Evolutionary conservation across 2,888 invertebrate genomes (phyloP), one percentile per base, ranked within the genome.

Genomic region (Agrochola macilenta): DNA sequence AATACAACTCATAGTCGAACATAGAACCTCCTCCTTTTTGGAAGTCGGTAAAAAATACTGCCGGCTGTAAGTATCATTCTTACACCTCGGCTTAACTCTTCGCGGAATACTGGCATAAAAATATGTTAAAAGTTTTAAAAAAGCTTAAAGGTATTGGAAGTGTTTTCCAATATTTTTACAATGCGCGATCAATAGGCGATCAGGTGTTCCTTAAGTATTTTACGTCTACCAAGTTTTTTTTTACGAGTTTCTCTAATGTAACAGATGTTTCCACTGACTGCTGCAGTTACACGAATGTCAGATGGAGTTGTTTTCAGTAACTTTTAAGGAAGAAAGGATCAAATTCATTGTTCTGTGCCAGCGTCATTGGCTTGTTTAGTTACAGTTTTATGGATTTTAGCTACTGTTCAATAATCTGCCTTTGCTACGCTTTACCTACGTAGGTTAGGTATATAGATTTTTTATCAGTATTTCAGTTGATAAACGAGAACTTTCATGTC

Each of bases 231-330:
- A 75, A 79, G 57, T 68, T 66, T 69, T 39, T n/a, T 61, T 49
- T 74, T 46, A 74, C 46, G 60, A 54, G 74, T 12, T 23, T 57
- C 57, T 69, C 14, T 63, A 81, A 81, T 58, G 57, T 57, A 23
- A 35, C 81, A 81, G 81, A 64, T 81, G 79, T 81, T 69, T 43
- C 75, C 68, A 54, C 8, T 74, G 35, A 81, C 81, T 80, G 52
- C 58, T 72, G 74, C 60, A 61, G 60, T 46, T 26, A 39, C 0
- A 54, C n/a, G 0, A 39, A 49, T 23, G 26, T 79, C 20, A 20
- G n/a, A 11, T 71, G 14, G 11, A 30, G 17, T 20, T 14, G 23
- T 39, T 57, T 52, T 26, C 2, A 52, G 30, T 52, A 23, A 74
- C 9, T 35, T 68, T 69, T n/a, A 54, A 35, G 11, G 11, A 39